Conservation (phyloP, 2,888 invertebrate species). For the Gasteruption jaculator region DNA sequence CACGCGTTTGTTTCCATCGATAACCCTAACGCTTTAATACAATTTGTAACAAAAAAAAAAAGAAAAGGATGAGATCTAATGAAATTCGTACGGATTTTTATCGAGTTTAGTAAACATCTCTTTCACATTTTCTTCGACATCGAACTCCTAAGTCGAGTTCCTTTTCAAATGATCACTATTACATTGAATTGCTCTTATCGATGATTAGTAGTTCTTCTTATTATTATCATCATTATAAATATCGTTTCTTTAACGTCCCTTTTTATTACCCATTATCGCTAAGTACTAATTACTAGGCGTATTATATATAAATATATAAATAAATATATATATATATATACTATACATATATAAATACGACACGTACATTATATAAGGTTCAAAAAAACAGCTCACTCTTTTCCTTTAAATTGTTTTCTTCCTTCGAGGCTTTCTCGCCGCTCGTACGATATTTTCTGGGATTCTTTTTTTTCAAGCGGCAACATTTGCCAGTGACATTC, state of each 20-base stretch:
- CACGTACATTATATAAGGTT: background rate
- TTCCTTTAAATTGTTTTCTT: background rate
- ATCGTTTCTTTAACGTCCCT: constrained; percentile 27
- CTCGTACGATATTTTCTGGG: too few relatives aligned
- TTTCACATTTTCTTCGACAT: constrained; percentile 42
- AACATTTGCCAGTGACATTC: too few relatives aligned
- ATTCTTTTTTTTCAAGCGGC: too few relatives aligned
- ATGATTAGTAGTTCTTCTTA: constrained; percentile 28
- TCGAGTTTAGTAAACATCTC: constrained; percentile 40
- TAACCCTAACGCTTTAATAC: too few relatives aligned
- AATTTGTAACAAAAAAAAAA: constrained; percentile 24
- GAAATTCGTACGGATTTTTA: too few relatives aligned
- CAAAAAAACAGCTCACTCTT: background rate
- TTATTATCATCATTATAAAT: constrained; percentile 24
- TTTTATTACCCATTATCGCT: constrained; percentile 39
- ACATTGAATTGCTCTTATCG: constrained; percentile 31
- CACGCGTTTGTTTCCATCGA: too few relatives aligned
- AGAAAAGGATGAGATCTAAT: too few relatives aligned
- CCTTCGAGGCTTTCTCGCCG: constrained; percentile 18
- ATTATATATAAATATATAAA: constrained; percentile 34
- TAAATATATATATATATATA: constrained; percentile 28
- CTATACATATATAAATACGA: constrained; percentile 13
- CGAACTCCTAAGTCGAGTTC: constrained; percentile 20
- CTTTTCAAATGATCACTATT: constrained; percentile 25
- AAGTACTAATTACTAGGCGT: constrained; percentile 44